Percentiles rank a stretch among this genome's conserved stretches.
Evolutionary conservation across 2,888 invertebrate species (phyloP).

Genomic region (Eristalis tenax): DNA sequence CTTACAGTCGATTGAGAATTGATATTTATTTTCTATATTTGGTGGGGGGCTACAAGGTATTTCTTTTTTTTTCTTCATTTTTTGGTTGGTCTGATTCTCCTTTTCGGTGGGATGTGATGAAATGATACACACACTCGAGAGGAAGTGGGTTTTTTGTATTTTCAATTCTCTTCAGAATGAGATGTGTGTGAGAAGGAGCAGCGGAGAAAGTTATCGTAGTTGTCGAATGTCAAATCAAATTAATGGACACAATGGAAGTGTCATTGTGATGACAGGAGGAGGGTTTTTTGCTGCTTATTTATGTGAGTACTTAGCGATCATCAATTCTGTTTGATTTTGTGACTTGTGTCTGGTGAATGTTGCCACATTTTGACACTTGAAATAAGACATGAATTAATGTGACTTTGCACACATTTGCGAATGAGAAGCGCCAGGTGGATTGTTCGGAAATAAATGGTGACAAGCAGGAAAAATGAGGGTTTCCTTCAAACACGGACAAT

Average conservation of each 20-base stretch:
- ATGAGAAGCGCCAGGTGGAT: too few species aligned
- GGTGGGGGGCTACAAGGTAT: conserved; percentile 1
- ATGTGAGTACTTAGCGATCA: background rate
- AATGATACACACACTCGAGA: conserved; percentile 49
- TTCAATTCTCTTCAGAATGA: conserved; percentile 43
- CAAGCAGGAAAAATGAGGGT: too few species aligned
- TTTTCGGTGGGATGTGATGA: conserved; percentile 42
- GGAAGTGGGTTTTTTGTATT: conserved; percentile 36
- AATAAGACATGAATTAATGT: conserved; percentile 10
- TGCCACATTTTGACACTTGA: background rate
- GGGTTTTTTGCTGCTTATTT: background rate
- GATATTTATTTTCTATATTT: conserved; percentile 64
- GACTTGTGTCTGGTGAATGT: background rate
- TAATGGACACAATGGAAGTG: conserved; percentile 54
- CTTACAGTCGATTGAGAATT: conserved; percentile 59
- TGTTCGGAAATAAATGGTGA: too few species aligned
- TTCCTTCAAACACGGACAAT: too few species aligned
- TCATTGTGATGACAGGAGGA: conserved; percentile 29
- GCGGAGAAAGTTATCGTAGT: conserved; percentile 57
- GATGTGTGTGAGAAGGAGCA: conserved; percentile 4
- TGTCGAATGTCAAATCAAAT: conserved; percentile 60
- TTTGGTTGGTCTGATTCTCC: conserved; percentile 2
- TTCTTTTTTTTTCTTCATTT: background rate
- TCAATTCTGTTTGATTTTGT: background rate
- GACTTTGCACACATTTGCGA: background rate